Evolutionary conservation across 1,140 invertebrate genomes (phyloP).

Genomic region (Drosophila hydei): DNA sequence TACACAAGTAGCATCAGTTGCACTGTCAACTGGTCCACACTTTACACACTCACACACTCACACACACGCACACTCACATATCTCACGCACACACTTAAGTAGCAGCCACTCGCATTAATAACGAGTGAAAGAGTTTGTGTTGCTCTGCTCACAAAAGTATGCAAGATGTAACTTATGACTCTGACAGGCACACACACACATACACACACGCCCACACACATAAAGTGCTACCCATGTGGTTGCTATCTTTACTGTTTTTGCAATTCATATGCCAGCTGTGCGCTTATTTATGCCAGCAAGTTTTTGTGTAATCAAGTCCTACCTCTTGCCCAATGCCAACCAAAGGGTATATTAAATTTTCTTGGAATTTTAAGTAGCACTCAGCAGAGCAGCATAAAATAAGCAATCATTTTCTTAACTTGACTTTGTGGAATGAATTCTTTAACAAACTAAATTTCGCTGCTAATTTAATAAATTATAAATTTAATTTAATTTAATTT

Average conservation of each 20-base stretch:
- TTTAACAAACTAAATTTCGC: too few relatives aligned
- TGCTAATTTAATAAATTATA: background rate
- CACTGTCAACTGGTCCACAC: constrained; percentile 9
- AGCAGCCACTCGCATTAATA: constrained; percentile 70
- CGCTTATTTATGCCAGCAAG: constrained; percentile 66
- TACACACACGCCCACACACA: constrained; percentile 10
- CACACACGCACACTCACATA: constrained; percentile 3
- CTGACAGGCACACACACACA: constrained; percentile 13
- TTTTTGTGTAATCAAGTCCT: constrained; percentile 63
- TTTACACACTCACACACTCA: constrained; percentile 20
- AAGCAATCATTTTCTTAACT: too few relatives aligned
- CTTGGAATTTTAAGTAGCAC: background rate
- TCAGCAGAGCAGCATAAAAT: background rate
- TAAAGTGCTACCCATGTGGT: constrained; percentile 55
- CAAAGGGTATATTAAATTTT: constrained; percentile 6
- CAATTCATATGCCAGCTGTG: constrained; percentile 73
- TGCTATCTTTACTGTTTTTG: constrained; percentile 61
- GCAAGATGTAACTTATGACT: constrained; percentile 59
- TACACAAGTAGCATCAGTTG: background rate
- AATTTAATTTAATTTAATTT: background rate
- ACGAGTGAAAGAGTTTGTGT: constrained; percentile 51
- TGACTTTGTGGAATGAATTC: too few relatives aligned
- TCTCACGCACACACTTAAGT: constrained; percentile 32
- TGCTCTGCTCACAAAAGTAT: constrained; percentile 56
- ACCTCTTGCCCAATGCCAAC: constrained; percentile 2